Percentiles rank a stretch among this genome's conserved stretches.
Evolutionary conservation across 2,888 invertebrate species (phyloP).

Genomic region (Eudasyphora cyanicolor): DNA sequence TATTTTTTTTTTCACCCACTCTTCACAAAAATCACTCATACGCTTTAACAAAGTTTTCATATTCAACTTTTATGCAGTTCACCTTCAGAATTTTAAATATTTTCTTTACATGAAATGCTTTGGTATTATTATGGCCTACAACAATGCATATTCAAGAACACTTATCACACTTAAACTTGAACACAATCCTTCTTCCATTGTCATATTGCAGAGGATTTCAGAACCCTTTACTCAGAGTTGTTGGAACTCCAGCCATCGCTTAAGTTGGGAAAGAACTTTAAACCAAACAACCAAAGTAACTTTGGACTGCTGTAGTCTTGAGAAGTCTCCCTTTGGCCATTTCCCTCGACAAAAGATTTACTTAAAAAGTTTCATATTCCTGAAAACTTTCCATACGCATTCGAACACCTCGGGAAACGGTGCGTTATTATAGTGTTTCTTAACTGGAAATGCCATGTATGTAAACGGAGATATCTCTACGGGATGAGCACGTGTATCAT

Average conservation of each 20-base stretch:
- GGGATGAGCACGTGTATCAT: neutral
- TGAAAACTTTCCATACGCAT: neutral
- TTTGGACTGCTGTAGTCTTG: neutral
- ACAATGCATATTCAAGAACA: neutral
- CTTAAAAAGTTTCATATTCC: neutral
- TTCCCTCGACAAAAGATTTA: neutral
- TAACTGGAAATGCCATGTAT: neutral
- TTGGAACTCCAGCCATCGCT: neutral
- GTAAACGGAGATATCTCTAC: neutral
- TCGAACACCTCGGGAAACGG: neutral
- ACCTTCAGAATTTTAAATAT: neutral
- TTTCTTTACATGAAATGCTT: neutral
- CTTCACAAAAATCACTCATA: neutral
- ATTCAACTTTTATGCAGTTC: neutral
- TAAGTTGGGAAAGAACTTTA: neutral
- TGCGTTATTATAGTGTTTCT: neutral
- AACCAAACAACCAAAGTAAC: neutral
- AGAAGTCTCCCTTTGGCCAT: too few relatives aligned
- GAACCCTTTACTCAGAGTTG: too few relatives aligned
- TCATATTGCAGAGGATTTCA: too few relatives aligned
- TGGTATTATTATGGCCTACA: neutral
- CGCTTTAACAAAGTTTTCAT: neutral
- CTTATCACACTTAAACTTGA: neutral
- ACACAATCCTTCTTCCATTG: neutral
- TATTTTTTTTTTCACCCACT: neutral